A percentile compares a stretch with the other conserved stretches of the same genome.
Evolutionary conservation across 1,140 invertebrate genomes (phyloP).

Genomic region (Harpegnathos saltator): DNA sequence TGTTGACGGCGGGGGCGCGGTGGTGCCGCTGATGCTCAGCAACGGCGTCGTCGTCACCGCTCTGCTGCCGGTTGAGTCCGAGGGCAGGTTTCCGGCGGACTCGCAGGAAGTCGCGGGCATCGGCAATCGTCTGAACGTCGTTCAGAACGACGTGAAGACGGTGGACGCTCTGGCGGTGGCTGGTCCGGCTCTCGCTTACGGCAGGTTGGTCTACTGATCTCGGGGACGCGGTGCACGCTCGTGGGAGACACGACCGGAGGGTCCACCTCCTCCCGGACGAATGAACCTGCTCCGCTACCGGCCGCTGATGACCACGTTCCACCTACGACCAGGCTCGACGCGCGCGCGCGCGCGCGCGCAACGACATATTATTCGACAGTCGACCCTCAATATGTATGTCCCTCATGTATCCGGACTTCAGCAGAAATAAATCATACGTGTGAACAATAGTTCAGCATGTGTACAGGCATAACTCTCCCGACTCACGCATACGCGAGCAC

Average conservation of each 20-base stretch:
- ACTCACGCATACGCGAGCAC: too few relatives aligned
- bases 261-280: neutral
- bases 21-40: conserved; percentile 40
- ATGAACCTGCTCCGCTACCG: too few relatives aligned
- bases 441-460: neutral
- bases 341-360: neutral
- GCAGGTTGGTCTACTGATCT: conserved; percentile 62
- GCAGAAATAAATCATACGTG: neutral
- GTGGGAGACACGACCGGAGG: neutral
- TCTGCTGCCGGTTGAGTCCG: conserved; percentile 68
- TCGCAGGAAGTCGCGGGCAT: conserved; percentile 75
- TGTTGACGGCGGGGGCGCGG: neutral
- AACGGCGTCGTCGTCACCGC: conserved; percentile 39
- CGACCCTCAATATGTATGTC: neutral
- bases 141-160: conserved; percentile 76
- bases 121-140: conserved; percentile 80
- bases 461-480: too few relatives aligned
- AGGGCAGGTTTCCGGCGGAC: conserved; percentile 74
- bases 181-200: conserved; percentile 52
- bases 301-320: too few relatives aligned
- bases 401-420: neutral
- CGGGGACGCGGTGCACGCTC: too few relatives aligned
- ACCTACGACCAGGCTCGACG: too few relatives aligned
- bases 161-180: conserved; percentile 69
- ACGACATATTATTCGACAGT: neutral